Evolutionary conservation across 2,113 vertebrate species (phyloP).

Genomic region (Calidris pygmaea): DNA sequence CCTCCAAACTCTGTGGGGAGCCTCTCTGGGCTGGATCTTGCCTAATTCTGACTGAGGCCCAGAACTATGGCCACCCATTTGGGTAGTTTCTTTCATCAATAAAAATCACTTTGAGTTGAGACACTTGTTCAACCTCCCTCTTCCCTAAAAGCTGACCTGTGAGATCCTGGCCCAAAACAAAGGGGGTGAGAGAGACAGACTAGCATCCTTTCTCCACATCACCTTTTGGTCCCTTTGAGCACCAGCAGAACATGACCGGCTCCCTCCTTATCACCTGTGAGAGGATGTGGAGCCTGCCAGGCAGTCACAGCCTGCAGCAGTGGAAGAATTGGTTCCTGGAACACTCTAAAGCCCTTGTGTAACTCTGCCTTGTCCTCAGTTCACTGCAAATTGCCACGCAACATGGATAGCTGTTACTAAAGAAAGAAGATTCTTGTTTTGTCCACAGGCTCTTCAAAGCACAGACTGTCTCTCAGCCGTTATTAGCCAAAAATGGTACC

Average conservation of each 20-base stretch:
- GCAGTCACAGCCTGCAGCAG: not conserved
- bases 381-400: not conserved
- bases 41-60: not conserved
- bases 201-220: not conserved
- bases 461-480: not conserved
- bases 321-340: not conserved
- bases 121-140: not conserved
- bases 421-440: not conserved
- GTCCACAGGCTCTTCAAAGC: not conserved
- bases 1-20: not conserved
- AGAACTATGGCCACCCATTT: not conserved
- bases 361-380: not conserved
- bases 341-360: not conserved
- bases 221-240: not conserved
- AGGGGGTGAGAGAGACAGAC: not conserved
- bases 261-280: not conserved
- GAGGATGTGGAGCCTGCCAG: not conserved
- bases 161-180: not conserved
- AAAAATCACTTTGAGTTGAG: not conserved
- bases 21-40: not conserved
- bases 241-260: not conserved
- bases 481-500: not conserved
- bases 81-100: not conserved
- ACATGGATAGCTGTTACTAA: accelerated
- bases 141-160: not conserved